Base-by-base conservation (phyloP, 2,113 vertebrate species). In the Cyanistes caeruleus region DNA sequence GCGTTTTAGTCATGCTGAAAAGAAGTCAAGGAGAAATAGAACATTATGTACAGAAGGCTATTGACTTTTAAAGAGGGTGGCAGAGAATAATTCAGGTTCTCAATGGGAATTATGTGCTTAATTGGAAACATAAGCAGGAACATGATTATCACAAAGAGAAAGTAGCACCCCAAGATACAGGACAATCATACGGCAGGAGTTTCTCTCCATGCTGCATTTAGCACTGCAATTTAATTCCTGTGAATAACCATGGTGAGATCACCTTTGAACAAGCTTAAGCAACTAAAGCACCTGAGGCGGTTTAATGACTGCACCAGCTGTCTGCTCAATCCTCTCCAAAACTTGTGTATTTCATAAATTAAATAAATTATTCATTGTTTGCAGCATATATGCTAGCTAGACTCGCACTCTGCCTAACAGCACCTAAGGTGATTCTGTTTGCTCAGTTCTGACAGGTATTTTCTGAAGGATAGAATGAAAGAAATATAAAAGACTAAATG, bases 161-260 rank as follows among this genome's bases (percentile, higher is more conserved):
- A 87, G 81, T 30, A 93, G 68, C 84, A 80, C 74, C 62, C 82
- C 74, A 85, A 94, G 82, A 91, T 41, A 76, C 39, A 53, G 63
- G 78, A 72, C 2, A 20, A 91, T 91, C 65, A 44, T 22, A 46
- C 7, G n/a, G 87, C 81, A 92, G 69, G 46, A 86, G 63, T 87
- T 94, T 65, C 65, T 52, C 59, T 87, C 81, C 82, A 74, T 18
- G 78, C 31, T 83, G 75, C 63, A 48, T 65, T 87, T 74, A 94
- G 87, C 84, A 65, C 58, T 94, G 75, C 72, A 89, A 91, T 96
- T 97, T 94, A 91, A 85, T 55, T 91, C 93, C 87, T 82, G 41
- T 67, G 63, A 80, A 73, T 89, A 74, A 33, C 82, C 64, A 51
- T 28, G 59, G 84, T 39, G 72, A 87, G 74, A 65, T 25, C 0